Evolutionary conservation across 2,888 invertebrate species (phyloP), one percentile per base, ranked within the genome.

Genomic region (Marasmarcha lunaedactyla): DNA sequence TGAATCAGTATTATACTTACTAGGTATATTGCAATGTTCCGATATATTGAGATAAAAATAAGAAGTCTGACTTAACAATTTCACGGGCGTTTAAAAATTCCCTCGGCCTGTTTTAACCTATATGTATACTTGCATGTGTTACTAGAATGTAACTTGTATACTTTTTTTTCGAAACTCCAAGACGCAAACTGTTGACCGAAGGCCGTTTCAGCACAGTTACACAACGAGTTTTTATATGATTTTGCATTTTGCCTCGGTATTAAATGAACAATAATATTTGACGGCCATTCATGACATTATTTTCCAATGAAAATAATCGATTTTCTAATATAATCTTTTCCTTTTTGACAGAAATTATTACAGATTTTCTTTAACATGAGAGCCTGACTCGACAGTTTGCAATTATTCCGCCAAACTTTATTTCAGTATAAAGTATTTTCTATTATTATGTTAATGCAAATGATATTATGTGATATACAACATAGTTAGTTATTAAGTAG

Each of bases 1-100:
- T 74, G 74, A 81, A 83, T 83, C 83, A 81, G 83, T 83, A 81
- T 83, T 81, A 81, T 76, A 73, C 64, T 62, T 77, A 72, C 34
- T 34, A 30, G 12, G 13, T 12, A 4, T 72, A 70, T 70, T 78
- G 76, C 66, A 60, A 68, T 59, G 30, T 20, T 20, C 20, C 58
- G 72, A 74, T 71, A 61, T 52, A 7, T 54, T 46, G 46, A 65
- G 77, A 78, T 77, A 71, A 65, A 53, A 55, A 51, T 59, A 70
- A 71, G 72, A 71, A 50, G 66, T 30, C 11, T 4, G 30, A 30
- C 30, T 9, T 30, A 7, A 11, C 4, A n/a, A 7, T 30, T 10
- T 30, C 30, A 30, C n/a, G 30, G 4, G 7, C 20, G 59, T 59
- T 42, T 59, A 49, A 56, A 54, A 49, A 52, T 47, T 48, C 51